These are phyloP conservation scores for Philopotamus ludificatus DNA, from an alignment of 1,140 invertebrate species.

Conservation along the genomic window DNA sequence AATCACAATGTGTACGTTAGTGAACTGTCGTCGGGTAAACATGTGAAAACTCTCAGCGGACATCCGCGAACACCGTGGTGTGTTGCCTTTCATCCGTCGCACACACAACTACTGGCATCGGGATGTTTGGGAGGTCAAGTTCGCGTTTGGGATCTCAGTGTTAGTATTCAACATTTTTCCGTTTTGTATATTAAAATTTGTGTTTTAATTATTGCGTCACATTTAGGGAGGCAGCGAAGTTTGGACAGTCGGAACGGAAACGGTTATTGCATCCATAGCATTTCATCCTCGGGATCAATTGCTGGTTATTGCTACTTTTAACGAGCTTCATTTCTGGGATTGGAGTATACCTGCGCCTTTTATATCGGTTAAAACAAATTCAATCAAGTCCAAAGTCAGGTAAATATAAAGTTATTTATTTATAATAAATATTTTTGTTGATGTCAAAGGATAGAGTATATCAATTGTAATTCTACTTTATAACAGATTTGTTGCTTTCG, in stretches of 20 bases:
- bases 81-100: conserved; percentile 85
- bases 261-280: conserved; percentile 80
- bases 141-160: conserved; percentile 86
- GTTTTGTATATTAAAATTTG: background rate
- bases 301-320: conserved; percentile 81
- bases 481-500: conserved; percentile 86
- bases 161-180: conserved; percentile 54
- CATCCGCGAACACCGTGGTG: conserved; percentile 92
- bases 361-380: conserved; percentile 66
- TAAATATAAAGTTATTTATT: conserved; percentile 5
- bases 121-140: conserved; percentile 90
- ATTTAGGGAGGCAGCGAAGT: conserved; percentile 79
- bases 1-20: conserved; percentile 91
- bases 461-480: conserved; percentile 39
- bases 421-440: conserved; percentile 15
- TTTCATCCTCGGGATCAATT: conserved; percentile 83
- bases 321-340: conserved; percentile 88
- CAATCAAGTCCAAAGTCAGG: conserved; percentile 76
- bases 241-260: conserved; percentile 70
- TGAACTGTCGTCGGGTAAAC: conserved; percentile 76
- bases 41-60: conserved; percentile 74
- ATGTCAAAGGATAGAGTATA: background rate
- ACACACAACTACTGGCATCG: conserved; percentile 80
- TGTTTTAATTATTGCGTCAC: conserved; percentile 5
- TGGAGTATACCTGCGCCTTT: conserved; percentile 80